Conservation (phyloP, 1,140 invertebrate genomes). For the Drosophila ercepeae region DNA sequence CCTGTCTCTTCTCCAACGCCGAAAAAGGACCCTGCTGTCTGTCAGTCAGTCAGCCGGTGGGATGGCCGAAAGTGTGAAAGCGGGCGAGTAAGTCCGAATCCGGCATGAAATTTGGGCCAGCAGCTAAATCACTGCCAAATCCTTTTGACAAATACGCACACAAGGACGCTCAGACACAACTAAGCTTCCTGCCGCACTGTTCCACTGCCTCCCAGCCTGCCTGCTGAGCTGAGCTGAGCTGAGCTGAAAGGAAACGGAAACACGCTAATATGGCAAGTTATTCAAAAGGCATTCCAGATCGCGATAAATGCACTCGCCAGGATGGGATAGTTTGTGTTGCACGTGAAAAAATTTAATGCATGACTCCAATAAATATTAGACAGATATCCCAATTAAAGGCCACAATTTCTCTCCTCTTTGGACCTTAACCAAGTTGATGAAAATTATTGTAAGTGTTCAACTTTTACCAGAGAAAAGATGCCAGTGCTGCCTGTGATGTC, state of each 20-base stretch:
- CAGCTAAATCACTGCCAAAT: constrained; percentile 74
- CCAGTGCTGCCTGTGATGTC: constrained; percentile 55
- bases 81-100: constrained; percentile 5
- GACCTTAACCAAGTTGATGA: too few species aligned
- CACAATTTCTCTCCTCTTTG: too few species aligned
- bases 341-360: neutral
- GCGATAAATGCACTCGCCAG: constrained; percentile 73
- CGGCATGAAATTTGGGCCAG: constrained; percentile 68
- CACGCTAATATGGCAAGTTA: constrained; percentile 77
- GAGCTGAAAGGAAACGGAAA: constrained; percentile 59
- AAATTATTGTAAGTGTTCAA: too few species aligned
- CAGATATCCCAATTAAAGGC: too few species aligned
- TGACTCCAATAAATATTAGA: too few species aligned
- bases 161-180: constrained; percentile 46
- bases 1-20: constrained; percentile 40
- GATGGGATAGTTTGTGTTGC: neutral
- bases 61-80: neutral
- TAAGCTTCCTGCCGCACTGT: constrained; percentile 26
- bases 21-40: neutral
- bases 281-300: constrained; percentile 73
- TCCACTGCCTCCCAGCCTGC: constrained; percentile 17
- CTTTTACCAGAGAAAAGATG: constrained; percentile 9
- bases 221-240: constrained; percentile 5
- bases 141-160: constrained; percentile 80
- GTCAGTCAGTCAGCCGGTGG: constrained; percentile 49